Conservation (phyloP, 2,888 invertebrate species). For the Eristalinus aeneus region DNA sequence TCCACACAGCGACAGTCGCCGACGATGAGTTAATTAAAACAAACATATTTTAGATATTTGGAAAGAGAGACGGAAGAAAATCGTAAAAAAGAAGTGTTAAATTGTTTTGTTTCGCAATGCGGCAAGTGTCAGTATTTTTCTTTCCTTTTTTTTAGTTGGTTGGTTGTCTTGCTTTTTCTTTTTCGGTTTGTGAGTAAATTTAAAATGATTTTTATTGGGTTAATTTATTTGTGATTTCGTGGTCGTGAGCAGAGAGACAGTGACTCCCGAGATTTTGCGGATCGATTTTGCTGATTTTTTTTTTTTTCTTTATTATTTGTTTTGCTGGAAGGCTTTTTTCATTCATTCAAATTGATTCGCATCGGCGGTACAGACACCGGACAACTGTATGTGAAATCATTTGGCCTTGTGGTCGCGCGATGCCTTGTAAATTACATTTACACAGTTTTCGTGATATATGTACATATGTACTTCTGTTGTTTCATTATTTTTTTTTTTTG, state of each 20-base stretch:
- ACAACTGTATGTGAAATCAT: constrained; percentile 19
- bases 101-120: constrained; percentile 67
- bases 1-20: constrained; percentile 12
- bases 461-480: not conserved
- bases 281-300: not conserved
- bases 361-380: not conserved
- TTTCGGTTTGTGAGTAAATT: constrained; percentile 38
- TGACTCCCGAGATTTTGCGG: constrained; percentile 7
- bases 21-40: constrained; percentile 65
- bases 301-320: not conserved
- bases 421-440: constrained; percentile 51
- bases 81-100: constrained; percentile 34
- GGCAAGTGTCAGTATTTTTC: constrained; percentile 58
- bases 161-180: not conserved
- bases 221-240: constrained; percentile 47
- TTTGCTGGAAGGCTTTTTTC: not conserved
- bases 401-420: constrained; percentile 31
- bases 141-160: constrained; percentile 1
- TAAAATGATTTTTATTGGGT: constrained; percentile 34
- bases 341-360: not conserved
- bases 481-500: not conserved
- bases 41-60: constrained; percentile 68
- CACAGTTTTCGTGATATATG: constrained; percentile 11
- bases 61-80: constrained; percentile 59
- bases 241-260: not conserved